Conservation (phyloP, 2,113 vertebrate species). For the Orthonyx spaldingii region DNA sequence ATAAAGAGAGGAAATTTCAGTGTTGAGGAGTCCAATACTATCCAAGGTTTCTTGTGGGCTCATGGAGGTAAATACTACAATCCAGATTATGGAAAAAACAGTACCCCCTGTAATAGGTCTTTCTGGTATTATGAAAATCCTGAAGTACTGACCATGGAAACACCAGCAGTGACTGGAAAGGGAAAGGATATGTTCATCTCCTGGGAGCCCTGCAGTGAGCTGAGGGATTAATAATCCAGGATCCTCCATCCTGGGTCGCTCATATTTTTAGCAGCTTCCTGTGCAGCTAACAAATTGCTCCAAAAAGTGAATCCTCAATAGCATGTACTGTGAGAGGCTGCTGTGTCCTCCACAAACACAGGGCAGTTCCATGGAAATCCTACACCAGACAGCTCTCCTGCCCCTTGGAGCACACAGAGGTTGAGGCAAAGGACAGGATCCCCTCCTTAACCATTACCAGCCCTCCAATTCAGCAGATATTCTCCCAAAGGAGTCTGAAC, state of each 20-base stretch:
- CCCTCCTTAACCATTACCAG: not conserved
- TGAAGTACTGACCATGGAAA: not conserved
- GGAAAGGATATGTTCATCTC: not conserved
- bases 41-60: not conserved
- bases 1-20: rapidly evolving
- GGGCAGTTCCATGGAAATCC: not conserved
- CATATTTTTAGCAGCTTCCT: not conserved
- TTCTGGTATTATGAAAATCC: not conserved
- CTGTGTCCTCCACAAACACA: not conserved
- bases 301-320: not conserved
- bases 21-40: not conserved
- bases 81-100: not conserved
- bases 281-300: not conserved
- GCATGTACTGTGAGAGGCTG: rapidly evolving
- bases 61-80: not conserved
- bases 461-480: not conserved
- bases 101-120: rapidly evolving
- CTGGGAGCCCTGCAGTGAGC: not conserved
- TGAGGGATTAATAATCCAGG: not conserved
- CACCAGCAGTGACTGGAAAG: not conserved
- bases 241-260: not conserved
- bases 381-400: not conserved
- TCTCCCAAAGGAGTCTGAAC: not conserved
- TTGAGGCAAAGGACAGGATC: not conserved
- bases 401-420: not conserved